Evolutionary conservation across 1,140 invertebrate species (phyloP), one percentile per base, ranked within the genome.

Genomic region (Ganaspis sp.): DNA sequence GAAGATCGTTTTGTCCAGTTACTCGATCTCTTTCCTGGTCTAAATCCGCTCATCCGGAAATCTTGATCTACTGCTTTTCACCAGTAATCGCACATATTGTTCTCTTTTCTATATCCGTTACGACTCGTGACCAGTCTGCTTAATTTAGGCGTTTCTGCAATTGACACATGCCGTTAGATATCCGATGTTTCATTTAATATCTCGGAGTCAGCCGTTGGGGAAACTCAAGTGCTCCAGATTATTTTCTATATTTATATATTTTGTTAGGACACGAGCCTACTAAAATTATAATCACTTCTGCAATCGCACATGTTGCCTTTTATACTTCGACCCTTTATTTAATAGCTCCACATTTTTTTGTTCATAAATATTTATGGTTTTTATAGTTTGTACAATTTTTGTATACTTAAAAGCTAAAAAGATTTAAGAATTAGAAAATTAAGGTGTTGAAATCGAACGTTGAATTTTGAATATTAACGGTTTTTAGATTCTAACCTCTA

Each of bases 11-110:
- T 64, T 64, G 58, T 64, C 58, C 23, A 6, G 58, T 29, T n/a
- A n/a, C 23, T 15, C 26, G 58, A 29, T 64, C 26, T 29, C 58
- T 12, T 29, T 64, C 23, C 58, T 4, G 8, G 3, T 11, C n/a
- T n/a, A 64, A 64, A 64, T 64, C 58, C 58, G 26, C 58, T 64
- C 15, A 29, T 34, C 15, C 23, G 26, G 26, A 29, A 64, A 64
- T 64, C 58, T 64, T 64, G 58, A 64, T 64, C 11, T 64, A 64
- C 58, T 64, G 58, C 58, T 29, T 64, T 29, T 64, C 58, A 29
- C 58, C 58, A 64, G 15, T 64, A 64, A 64, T 64, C 58, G 58
- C 3, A 64, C 12, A 26, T 29, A 64, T 64, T 64, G 58, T 64
- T 64, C 58, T 64, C 58, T 26, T 64, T 29, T 64, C 9, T n/a